Evolutionary conservation across 2,113 vertebrate genomes (phyloP).

Genomic region (Festucalex cinctus): DNA sequence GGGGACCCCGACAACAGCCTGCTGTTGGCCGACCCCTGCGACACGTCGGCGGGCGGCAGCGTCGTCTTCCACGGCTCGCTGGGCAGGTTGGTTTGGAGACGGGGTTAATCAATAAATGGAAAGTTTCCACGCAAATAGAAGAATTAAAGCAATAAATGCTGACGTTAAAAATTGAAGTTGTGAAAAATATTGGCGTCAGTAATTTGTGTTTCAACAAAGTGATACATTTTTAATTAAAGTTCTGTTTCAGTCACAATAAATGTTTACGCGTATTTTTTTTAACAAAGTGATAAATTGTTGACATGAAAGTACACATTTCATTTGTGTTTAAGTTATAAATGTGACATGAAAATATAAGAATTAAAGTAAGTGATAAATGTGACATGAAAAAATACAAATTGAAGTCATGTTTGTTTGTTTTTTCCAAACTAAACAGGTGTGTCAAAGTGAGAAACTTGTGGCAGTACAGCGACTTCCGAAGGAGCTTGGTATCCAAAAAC

Average conservation of each 20-base stretch:
- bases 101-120: not conserved
- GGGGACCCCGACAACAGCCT: conserved; percentile 37
- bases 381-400: no score
- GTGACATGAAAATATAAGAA: no score
- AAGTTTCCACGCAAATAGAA: not conserved
- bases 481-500: conserved; percentile 57
- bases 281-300: no score
- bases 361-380: not conserved
- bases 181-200: no score
- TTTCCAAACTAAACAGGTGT: conserved; percentile 35
- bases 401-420: no score
- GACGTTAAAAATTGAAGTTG: not conserved
- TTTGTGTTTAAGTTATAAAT: no score
- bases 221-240: no score
- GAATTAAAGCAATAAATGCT: no score
- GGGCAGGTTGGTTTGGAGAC: conserved; percentile 49
- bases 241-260: no score
- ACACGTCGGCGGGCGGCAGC: conserved; percentile 29
- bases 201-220: no score
- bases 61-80: conserved; percentile 56
- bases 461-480: conserved; percentile 57
- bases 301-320: no score
- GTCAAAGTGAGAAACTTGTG: conserved; percentile 50
- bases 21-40: conserved; percentile 59
- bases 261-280: no score